Evolutionary conservation across 2,888 invertebrate genomes (phyloP).

Genomic region (Encarsia formosa): DNA sequence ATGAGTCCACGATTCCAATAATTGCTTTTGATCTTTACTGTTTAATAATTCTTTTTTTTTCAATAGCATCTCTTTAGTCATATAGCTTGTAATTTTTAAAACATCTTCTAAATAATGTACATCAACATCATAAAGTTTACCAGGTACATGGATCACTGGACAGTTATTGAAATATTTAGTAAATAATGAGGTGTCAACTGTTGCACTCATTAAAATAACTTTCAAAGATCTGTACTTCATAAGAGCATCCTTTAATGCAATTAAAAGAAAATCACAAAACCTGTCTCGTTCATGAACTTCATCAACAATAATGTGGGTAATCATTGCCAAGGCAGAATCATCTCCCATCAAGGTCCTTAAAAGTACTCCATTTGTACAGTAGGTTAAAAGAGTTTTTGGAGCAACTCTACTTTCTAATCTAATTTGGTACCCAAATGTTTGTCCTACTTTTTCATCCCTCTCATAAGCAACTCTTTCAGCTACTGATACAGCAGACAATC

Average conservation of each 20-base stretch:
- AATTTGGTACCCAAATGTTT: constrained; percentile 84
- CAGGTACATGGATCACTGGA: constrained; percentile 73
- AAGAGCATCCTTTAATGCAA: constrained; percentile 75
- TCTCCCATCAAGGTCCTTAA: constrained; percentile 83
- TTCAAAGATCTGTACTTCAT: constrained; percentile 68
- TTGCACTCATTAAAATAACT: constrained; percentile 92
- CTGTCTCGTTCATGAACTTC: constrained; percentile 95
- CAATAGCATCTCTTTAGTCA: constrained; percentile 53
- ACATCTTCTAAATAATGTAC: constrained; percentile 78
- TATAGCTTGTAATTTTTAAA: constrained; percentile 60
- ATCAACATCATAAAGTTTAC: constrained; percentile 70
- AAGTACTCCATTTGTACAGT: constrained; percentile 89
- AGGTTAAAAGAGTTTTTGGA: constrained; percentile 76
- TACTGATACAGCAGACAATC: constrained; percentile 85
- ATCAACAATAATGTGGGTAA: constrained; percentile 87
- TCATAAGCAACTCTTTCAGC: constrained; percentile 81
- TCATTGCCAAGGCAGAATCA: constrained; percentile 63
- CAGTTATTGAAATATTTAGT: constrained; percentile 79
- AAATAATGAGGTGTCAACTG: constrained; percentile 80
- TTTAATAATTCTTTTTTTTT: constrained; percentile 44
- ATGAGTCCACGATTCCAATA: constrained; percentile 50
- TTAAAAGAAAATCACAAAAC: constrained; percentile 87
- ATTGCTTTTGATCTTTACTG: constrained; percentile 45
- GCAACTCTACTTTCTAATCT: constrained; percentile 81
- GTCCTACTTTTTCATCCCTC: constrained; percentile 64